phyloP scores from a whole-genome alignment of 2,113 vertebrate species.

The Otocyon megalotis region DNA sequence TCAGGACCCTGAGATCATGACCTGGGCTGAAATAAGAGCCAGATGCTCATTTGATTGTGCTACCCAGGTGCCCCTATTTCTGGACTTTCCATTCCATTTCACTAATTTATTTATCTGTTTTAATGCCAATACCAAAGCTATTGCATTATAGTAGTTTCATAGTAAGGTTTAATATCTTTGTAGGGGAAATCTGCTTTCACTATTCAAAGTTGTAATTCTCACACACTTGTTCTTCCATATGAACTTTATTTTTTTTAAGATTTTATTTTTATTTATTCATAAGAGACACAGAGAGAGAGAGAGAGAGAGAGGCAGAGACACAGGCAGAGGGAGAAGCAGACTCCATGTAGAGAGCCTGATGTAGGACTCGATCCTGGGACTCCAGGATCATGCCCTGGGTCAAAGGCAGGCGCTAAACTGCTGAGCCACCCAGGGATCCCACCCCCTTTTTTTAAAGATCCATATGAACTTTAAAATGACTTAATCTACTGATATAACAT shows the following conservation, averaged over 20 bases:
- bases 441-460: background rate
- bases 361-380: too few species aligned
- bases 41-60: background rate
- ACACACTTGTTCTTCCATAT: background rate
- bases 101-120: background rate
- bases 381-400: too few species aligned
- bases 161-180: slow-evolving; percentile 11
- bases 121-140: background rate
- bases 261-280: too few species aligned
- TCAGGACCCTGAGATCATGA: background rate
- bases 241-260: background rate
- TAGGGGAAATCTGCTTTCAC: background rate
- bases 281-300: too few species aligned
- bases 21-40: background rate
- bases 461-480: slow-evolving; percentile 2
- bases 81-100: background rate
- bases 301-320: too few species aligned
- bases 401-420: too few species aligned
- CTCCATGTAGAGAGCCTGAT: too few species aligned
- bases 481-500: background rate
- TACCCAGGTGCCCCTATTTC: background rate
- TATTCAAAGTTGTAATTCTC: slow-evolving; percentile 32
- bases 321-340: too few species aligned
- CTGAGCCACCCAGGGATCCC: too few species aligned
- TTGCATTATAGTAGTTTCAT: slow-evolving; percentile 3